Evolutionary conservation across 2,113 vertebrate genomes (phyloP).

Genomic region (Cheirogaleus medius): DNA sequence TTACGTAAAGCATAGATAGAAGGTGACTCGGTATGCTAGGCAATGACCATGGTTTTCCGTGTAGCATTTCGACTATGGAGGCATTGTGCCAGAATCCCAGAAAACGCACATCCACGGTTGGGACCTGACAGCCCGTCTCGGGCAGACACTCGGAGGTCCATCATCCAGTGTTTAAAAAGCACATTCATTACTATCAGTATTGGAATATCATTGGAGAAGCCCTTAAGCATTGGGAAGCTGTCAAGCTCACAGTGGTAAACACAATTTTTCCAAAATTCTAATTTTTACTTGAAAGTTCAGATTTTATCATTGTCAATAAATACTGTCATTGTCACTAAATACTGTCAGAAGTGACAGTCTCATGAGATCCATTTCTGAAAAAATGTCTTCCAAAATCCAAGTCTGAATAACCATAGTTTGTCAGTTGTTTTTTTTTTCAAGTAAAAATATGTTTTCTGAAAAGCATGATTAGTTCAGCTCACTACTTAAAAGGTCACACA

Average conservation of each 20-base stretch:
- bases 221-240: not conserved
- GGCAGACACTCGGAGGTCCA: not conserved
- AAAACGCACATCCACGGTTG: not conserved
- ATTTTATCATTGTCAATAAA: not conserved
- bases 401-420: not conserved
- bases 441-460: slow-evolving; percentile 11
- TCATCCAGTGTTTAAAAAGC: not conserved
- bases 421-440: not conserved
- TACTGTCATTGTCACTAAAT: too few species aligned
- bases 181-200: not conserved
- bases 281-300: not conserved
- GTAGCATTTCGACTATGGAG: not conserved
- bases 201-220: not conserved
- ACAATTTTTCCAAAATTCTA: not conserved
- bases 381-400: not conserved
- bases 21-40: not conserved
- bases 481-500: not conserved
- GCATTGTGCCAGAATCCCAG: not conserved
- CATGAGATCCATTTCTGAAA: not conserved
- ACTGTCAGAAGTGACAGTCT: not conserved
- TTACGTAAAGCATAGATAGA: not conserved
- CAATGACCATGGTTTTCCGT: not conserved
- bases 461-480: not conserved
- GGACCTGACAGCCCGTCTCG: not conserved
- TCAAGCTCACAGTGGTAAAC: not conserved